Evolutionary conservation across 2,113 vertebrate species (phyloP).

Genomic region (Seriola quinqueradiata): DNA sequence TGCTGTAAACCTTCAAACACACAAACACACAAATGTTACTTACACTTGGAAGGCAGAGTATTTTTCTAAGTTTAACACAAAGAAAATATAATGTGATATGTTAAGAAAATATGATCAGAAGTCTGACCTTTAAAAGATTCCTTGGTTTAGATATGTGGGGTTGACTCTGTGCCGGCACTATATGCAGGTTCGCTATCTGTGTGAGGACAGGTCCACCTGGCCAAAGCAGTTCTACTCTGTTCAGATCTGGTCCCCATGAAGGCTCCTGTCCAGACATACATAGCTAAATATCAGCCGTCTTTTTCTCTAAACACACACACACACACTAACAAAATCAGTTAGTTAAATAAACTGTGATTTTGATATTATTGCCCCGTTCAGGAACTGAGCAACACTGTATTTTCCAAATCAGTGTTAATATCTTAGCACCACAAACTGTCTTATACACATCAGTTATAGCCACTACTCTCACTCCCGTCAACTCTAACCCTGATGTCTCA

Average conservation of each 20-base stretch:
- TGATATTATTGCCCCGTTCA: neutral
- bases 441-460: neutral
- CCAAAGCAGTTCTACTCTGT: constrained; percentile 58
- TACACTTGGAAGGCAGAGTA: neutral
- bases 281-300: constrained; percentile 45
- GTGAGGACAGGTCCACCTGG: constrained; percentile 65
- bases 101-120: constrained; percentile 15
- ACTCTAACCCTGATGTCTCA: neutral
- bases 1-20: constrained; percentile 67
- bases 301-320: too few species aligned
- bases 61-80: constrained; percentile 6
- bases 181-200: constrained; percentile 49
- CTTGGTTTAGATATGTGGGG: constrained; percentile 55
- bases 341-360: neutral
- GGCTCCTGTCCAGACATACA: constrained; percentile 72
- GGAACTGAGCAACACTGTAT: constrained; percentile 12
- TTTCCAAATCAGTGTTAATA: neutral
- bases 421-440: neutral
- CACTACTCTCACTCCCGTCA: neutral
- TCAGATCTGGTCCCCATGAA: constrained; percentile 75
- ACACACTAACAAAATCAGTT: neutral
- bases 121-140: constrained; percentile 62
- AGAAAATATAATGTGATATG: neutral
- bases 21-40: constrained; percentile 70
- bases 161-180: constrained; percentile 35